Conservation (phyloP, 2,113 vertebrate species). For the Ictalurus punctatus region DNA sequence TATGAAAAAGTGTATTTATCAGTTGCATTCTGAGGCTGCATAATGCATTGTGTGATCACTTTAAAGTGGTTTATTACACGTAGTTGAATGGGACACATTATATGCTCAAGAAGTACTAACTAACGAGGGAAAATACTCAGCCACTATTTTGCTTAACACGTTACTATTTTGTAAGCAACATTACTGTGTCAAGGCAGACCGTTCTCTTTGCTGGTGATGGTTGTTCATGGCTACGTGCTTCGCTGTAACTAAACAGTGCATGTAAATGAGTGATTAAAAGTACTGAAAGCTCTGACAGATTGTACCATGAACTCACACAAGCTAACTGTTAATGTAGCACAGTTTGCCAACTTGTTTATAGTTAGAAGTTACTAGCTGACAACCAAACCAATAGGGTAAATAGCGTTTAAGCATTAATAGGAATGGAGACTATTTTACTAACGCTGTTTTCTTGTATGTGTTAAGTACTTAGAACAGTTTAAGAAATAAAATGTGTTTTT, state of each 20-base stretch:
- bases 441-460: background rate
- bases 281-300: background rate
- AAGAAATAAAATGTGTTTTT: background rate
- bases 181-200: background rate
- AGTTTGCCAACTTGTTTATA: background rate
- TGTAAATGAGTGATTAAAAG: background rate
- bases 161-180: background rate
- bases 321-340: background rate
- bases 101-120: background rate
- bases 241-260: background rate
- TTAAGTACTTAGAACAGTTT: background rate
- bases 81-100: background rate
- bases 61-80: background rate
- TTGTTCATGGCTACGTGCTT: background rate
- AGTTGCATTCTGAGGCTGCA: background rate
- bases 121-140: background rate
- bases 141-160: background rate
- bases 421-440: background rate
- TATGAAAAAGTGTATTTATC: background rate
- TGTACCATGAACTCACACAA: background rate
- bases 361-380: background rate
- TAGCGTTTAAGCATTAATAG: background rate
- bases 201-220: background rate
- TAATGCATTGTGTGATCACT: background rate
- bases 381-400: background rate